Conservation (phyloP, 1,140 invertebrate genomes). For the Drosophila paulistorum region DNA sequence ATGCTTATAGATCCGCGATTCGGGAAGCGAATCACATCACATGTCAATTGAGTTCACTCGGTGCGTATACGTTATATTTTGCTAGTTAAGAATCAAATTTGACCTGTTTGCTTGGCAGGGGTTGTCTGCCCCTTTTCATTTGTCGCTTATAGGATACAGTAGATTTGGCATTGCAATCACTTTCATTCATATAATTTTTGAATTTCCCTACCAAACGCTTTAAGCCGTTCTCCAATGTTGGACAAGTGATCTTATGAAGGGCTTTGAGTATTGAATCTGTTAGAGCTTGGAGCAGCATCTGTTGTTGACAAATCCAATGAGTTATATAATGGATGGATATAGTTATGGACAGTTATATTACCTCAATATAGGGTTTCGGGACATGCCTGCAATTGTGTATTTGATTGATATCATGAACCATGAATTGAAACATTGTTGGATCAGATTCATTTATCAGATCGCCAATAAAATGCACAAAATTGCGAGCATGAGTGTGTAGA, state of each 20-base stretch:
- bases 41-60: conserved; percentile 12
- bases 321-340: neutral
- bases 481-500: conserved; percentile 46
- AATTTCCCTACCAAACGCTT: conserved; percentile 49
- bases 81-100: neutral
- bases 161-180: too few species aligned
- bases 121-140: neutral
- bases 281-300: conserved; percentile 48
- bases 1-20: conserved; percentile 1
- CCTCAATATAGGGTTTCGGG: conserved; percentile 17
- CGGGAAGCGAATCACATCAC: neutral
- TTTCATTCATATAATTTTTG: conserved; percentile 16
- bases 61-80: conserved; percentile 6
- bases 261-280: conserved; percentile 38
- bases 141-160: neutral
- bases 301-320: neutral
- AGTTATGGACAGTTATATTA: neutral
- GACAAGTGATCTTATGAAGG: conserved; percentile 43
- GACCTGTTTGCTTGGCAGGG: neutral
- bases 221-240: conserved; percentile 52
- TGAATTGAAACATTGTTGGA: conserved; percentile 34
- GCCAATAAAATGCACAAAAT: conserved; percentile 49
- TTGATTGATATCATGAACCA: conserved; percentile 42
- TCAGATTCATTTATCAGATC: conserved; percentile 52
- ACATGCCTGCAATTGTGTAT: conserved; percentile 41